phyloP scores from a whole-genome alignment of 1,140 invertebrate genomes.

The Camponotus floridanus region DNA sequence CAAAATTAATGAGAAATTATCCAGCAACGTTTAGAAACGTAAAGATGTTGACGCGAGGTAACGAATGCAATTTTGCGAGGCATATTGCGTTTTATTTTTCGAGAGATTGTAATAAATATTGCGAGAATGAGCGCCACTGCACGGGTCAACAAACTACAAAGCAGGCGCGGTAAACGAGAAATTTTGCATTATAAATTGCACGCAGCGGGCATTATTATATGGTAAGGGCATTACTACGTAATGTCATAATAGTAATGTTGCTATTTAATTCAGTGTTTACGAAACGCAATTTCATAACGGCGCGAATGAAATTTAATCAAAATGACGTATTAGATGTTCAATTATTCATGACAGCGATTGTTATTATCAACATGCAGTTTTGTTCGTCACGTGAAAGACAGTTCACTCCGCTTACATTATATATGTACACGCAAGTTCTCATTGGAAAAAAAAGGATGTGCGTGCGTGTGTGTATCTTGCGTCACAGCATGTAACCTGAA shows the following conservation, averaged over 20 bases:
- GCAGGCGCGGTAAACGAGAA: slow-evolving; percentile 53
- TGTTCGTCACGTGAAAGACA: slow-evolving; percentile 22
- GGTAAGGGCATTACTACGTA: slow-evolving; percentile 56
- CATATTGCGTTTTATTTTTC: neutral
- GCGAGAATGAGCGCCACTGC: slow-evolving; percentile 28
- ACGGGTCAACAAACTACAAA: slow-evolving; percentile 57
- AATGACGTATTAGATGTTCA: slow-evolving; percentile 61
- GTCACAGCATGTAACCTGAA: neutral
- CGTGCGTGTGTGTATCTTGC: neutral
- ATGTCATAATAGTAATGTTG: slow-evolving; percentile 63
- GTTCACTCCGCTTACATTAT: neutral
- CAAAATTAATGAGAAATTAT: slow-evolving; percentile 2
- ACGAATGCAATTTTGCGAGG: neutral
- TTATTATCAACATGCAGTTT: slow-evolving; percentile 44
- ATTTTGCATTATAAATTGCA: slow-evolving; percentile 61
- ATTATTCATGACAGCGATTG: slow-evolving; percentile 55
- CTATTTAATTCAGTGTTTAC: slow-evolving; percentile 63
- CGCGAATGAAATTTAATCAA: slow-evolving; percentile 58
- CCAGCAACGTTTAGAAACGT: neutral
- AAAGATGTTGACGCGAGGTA: slow-evolving; percentile 6
- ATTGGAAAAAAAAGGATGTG: neutral
- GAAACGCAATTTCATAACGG: slow-evolving; percentile 57
- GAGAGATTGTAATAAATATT: slow-evolving; percentile 21
- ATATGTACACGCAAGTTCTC: neutral
- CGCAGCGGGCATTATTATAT: slow-evolving; percentile 45